Evolutionary conservation across 2,888 invertebrate genomes (phyloP).

Genomic region (Oligia latruncula): DNA sequence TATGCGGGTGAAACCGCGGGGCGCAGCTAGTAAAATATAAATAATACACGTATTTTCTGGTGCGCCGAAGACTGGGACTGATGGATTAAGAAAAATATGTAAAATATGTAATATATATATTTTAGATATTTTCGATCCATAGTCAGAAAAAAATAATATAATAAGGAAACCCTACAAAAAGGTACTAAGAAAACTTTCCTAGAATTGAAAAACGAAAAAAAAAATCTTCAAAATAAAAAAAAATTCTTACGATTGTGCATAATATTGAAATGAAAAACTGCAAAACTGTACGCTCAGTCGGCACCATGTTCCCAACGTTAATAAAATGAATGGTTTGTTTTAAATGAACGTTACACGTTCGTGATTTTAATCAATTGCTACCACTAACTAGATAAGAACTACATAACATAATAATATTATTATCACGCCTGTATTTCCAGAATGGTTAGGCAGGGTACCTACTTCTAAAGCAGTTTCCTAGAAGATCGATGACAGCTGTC

Average conservation of each 20-base stretch:
- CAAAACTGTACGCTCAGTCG: not conserved
- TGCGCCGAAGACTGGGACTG: not conserved
- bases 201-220: not conserved
- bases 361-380: slow-evolving; percentile 44
- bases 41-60: not conserved
- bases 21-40: too few species aligned
- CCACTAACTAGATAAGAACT: not conserved
- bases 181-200: not conserved
- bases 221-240: not conserved
- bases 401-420: not conserved
- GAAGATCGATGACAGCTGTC: too few species aligned
- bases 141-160: not conserved
- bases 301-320: slow-evolving; percentile 10
- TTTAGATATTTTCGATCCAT: not conserved
- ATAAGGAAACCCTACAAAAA: not conserved
- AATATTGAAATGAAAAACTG: slow-evolving; percentile 13
- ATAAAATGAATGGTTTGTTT: slow-evolving; percentile 15
- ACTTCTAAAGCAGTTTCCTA: too few species aligned
- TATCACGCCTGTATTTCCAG: not conserved
- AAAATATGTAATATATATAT: not conserved
- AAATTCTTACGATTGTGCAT: slow-evolving; percentile 22
- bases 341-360: slow-evolving; percentile 20
- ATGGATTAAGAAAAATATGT: not conserved
- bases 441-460: not conserved
- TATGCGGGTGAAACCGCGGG: too few species aligned